Evolutionary conservation across 2,797 vertebrate genomes (phyloP), one percentile per base, ranked within the genome.

Genomic region (Acanthiza pusilla): DNA sequence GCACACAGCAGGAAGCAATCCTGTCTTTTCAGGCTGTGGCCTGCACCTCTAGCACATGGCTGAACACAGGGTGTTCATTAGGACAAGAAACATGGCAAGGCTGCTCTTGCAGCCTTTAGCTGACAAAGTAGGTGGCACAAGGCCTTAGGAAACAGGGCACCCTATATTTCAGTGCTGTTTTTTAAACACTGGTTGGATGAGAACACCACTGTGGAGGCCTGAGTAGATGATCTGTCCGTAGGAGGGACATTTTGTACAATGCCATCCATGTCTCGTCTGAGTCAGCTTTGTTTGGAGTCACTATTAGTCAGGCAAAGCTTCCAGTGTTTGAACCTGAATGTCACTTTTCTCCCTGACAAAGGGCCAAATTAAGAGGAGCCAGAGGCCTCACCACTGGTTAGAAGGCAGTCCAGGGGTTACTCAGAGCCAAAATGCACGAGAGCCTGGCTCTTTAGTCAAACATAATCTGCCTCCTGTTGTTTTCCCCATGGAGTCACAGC

Each of bases 261-360:
- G 48, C 54, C 57, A 23, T 50, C 89, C 42, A 17, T 62, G 55
- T 34, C 53, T 88, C 16, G 4, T 73, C 34, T 38, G 89, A 75
- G 72, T 74, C 5, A 11, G 48, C 43, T 88, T 61, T 79, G 43
- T 77, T 88, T 77, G 62, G 70, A 93, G 61, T 91, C 80, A 79
- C 66, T 66, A 78, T 92, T 82, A 94, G 89, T 85, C 93, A 95
- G 66, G 58, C 73, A 93, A 87, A 90, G 67, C 72, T 78, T 68
- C 74, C 71, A 85, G 60, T 3, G 2, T 76, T 94, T 82, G 79
- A 94, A 93, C 85, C 53, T 15, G 42, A 91, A 57, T 60, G 62
- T 60, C 71, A 93, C 85, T 93, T 93, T 91, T 90, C 85, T 96
- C 70, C 18, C 88, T 91, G 83, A 90, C 83, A 82, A 86, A 92